Conservation (phyloP, 2,888 invertebrate species). For the Napeogenes inachia region DNA sequence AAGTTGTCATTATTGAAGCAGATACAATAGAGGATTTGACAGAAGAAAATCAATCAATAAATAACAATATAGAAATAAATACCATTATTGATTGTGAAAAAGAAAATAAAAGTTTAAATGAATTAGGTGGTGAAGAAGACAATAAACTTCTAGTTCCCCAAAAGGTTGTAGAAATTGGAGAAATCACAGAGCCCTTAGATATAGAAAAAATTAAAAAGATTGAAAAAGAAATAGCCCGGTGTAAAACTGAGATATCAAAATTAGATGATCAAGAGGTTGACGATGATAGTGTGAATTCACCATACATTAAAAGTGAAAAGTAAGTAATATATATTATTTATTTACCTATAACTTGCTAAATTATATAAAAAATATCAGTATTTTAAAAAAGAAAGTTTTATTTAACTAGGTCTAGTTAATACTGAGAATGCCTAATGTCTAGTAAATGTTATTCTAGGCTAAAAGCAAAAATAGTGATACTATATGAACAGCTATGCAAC, state of each 20-base stretch:
- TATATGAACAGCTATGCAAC: slow-evolving; percentile 49
- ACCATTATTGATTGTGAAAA: slow-evolving; percentile 19
- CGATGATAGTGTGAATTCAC: slow-evolving; percentile 36
- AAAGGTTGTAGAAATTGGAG: slow-evolving; percentile 14
- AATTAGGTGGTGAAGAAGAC: slow-evolving; percentile 10
- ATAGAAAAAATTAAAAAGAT: slow-evolving; percentile 31
- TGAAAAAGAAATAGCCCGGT: slow-evolving; percentile 40
- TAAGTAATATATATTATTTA: slow-evolving; percentile 29
- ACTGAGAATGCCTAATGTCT: too few relatives aligned
- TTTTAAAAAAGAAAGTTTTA: too few relatives aligned
- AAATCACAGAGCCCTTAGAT: slow-evolving; percentile 1
- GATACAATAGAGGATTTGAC: slow-evolving; percentile 31
- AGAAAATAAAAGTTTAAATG: slow-evolving; percentile 14
- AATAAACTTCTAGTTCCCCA: slow-evolving; percentile 32
- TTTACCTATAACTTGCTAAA: too few relatives aligned
- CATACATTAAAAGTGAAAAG: slow-evolving; percentile 44
- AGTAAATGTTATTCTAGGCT: slow-evolving; percentile 39
- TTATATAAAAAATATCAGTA: too few relatives aligned
- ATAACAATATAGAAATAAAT: not conserved
- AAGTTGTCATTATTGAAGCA: slow-evolving; percentile 34
- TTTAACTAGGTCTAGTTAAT: too few relatives aligned
- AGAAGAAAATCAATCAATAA: not conserved
- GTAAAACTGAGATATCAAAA: slow-evolving; percentile 36
- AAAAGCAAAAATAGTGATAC: slow-evolving; percentile 42
- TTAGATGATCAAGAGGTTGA: slow-evolving; percentile 46